phyloP scores from a whole-genome alignment of 2,113 vertebrate species.

The Chaenocephalus aceratus region DNA sequence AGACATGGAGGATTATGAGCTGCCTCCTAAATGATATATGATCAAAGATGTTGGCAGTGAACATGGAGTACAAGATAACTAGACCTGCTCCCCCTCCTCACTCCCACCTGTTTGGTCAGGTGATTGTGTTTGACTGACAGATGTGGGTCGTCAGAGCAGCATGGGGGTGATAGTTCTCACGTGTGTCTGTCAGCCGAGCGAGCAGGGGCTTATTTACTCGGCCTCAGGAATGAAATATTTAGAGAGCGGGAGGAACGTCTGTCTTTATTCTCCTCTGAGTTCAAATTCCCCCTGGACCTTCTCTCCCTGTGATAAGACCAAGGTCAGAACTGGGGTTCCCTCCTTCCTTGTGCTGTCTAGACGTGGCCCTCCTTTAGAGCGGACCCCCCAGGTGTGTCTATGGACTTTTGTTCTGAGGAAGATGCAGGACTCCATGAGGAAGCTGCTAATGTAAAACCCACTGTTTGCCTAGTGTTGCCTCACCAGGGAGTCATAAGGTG shows the following conservation, averaged over 20 bases:
- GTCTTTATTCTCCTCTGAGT: conserved; percentile 23
- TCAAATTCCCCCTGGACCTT: conserved; percentile 21
- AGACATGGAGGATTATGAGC: conserved; percentile 9
- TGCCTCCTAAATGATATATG: neutral
- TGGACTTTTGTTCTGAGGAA: conserved; percentile 47
- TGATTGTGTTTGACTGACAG: conserved; percentile 79
- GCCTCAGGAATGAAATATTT: conserved; percentile 59
- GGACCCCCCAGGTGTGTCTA: conserved; percentile 38
- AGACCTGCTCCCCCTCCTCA: conserved; percentile 12
- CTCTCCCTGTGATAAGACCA: conserved; percentile 30
- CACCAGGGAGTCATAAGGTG: conserved; percentile 10
- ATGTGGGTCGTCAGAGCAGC: conserved; percentile 66
- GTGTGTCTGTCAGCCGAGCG: conserved; percentile 70
- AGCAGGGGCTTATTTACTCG: conserved; percentile 49
- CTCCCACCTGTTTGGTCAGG: conserved; percentile 79
- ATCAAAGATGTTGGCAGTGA: neutral
- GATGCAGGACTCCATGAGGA: conserved; percentile 15
- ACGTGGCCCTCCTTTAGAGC: conserved; percentile 12
- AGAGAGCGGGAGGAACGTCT: conserved; percentile 53
- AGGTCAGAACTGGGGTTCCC: conserved; percentile 17
- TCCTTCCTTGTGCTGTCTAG: no score
- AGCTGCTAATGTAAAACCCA: conserved; percentile 32
- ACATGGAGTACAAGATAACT: conserved; percentile 1
- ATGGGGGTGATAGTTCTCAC: conserved; percentile 73
- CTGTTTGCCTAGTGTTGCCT: neutral